Base-by-base conservation (phyloP, 1,140 invertebrate species). In the Anadara kagoshimensis region DNA sequence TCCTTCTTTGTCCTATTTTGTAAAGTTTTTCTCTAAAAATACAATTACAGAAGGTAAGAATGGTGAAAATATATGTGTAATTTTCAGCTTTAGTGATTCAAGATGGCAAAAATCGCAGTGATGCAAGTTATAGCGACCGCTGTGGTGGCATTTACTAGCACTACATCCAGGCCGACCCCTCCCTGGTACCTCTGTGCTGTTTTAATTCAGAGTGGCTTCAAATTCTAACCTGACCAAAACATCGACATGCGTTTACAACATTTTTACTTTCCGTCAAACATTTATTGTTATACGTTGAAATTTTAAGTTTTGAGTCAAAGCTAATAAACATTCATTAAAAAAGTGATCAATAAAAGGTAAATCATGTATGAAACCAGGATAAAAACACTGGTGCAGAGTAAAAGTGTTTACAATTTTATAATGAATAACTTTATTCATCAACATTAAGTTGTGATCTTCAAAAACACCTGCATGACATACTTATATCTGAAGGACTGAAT, bases 131-230 rank as follows among this genome's bases (percentile, higher is more conserved):
- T 24, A 58, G 22, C 10, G 41, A 51, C 18, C 45, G 45, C 29
- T 36, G 7, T 36, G 29, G 53, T 57, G 49, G 26, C 24, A 68
- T n/a, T 58, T 49, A 45, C 57, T 22, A 68, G 63, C 57, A 47
- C 67, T 66, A 58, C 56, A 41, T 45, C 53, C 49, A 36, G 61
- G 49, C 51, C 63, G 65, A 74, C 72, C 72, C 72, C 66, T 75
- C 66, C 73, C 66, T 69, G 73, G 72, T 68, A 63, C 66, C 66
- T 69, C 73, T 51, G 54, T n/a, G 24, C 71, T 67, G 53, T 73
- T 43, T 64, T 56, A 49, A 58, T 57, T 58, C 61, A 74, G 61
- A 69, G 73, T 69, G 62, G 61, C 56, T 69, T 75, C 67, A 69
- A 64, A 53, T 20, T 44, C 18, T 41, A n/a, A 10, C 41, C 4